These are phyloP conservation scores for Clarias macrocephalus DNA, from an alignment of 2,113 vertebrate species.

Conservation along the genomic window DNA sequence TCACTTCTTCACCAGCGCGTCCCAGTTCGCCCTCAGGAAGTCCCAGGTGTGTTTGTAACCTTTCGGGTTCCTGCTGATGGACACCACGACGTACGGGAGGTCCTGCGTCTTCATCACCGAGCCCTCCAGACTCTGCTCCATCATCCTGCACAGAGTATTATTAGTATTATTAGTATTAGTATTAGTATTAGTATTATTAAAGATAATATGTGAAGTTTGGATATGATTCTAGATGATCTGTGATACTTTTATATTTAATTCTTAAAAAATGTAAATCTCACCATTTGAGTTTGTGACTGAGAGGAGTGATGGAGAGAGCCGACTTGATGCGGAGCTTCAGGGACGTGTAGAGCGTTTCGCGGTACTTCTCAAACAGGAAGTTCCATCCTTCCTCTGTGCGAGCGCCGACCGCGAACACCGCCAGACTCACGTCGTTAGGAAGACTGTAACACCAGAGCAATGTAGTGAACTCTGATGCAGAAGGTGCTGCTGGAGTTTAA, in stretches of 20 bases:
- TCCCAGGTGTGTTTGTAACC: conserved; percentile 81
- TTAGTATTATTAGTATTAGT: background rate
- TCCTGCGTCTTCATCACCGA: conserved; percentile 86
- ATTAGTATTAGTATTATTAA: background rate
- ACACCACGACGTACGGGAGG: conserved; percentile 73
- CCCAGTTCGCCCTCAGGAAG: conserved; percentile 83
- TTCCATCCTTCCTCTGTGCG: conserved; percentile 83
- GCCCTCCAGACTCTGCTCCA: conserved; percentile 82
- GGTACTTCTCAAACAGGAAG: conserved; percentile 84
- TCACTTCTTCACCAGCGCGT: conserved; percentile 83
- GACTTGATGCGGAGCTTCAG: conserved; percentile 76
- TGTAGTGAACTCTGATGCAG: too few relatives aligned
- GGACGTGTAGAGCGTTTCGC: conserved; percentile 68
- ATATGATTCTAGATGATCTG: background rate
- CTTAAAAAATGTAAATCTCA: conserved; percentile 45
- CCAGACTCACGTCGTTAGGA: conserved; percentile 80
- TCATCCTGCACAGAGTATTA: conserved; percentile 71
- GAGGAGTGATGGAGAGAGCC: conserved; percentile 72
- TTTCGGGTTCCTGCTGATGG: conserved; percentile 76
- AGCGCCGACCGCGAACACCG: conserved; percentile 81
- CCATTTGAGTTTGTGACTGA: conserved; percentile 81
- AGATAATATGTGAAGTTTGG: background rate
- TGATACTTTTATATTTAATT: background rate
- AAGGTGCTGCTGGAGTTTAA: too few relatives aligned
- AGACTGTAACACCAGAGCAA: conserved; percentile 68